Evolutionary conservation across 2,797 vertebrate genomes (phyloP), one percentile per base, ranked within the genome.

Genomic region (Pipistrellus kuhlii): DNA sequence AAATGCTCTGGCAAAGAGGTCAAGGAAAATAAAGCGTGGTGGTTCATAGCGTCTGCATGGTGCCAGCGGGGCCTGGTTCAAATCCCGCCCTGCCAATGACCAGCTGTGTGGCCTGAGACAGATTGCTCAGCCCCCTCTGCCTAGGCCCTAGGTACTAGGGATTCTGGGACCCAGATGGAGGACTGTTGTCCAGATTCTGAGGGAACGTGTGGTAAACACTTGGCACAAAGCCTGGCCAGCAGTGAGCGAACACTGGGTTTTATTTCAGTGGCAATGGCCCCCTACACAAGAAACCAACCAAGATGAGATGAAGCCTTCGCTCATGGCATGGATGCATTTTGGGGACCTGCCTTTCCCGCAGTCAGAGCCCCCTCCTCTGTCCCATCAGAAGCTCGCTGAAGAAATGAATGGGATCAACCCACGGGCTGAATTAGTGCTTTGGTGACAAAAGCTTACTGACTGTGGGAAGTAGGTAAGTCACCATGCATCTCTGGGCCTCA

Each of bases 11-110:
- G n/a, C 27, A 35, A 21, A 46, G 44, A 51, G 27, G 15, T 0
- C 17, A 6, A 0, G 1, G n/a, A 59, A 64, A 53, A 9, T 13
- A 15, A 38, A 48, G 4, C 1, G 0, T 1, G 13, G 44, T 4
- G 44, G 6, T 27, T 15, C 35, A 9, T 13, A 23, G 69, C 6
- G 9, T 27, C 38, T 0, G 0, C 17, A 30, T 14, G 13, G 7
- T 13, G 18, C 25, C 30, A 13, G 15, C 44, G 6, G 51, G 62
- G 44, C n/a, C 25, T 44, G 73, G 20, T 57, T 88, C 68, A 4
- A 10, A 20, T 10, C 15, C 32, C 0, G 0, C 53, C 20, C 71
- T 21, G n/a, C 46, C 14, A 8, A 44, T 53, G 38, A 17, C 20
- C 3, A 13, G 59, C 51, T 8, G 6, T 25, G 55, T 20, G 90